A percentile compares a stretch with the other conserved stretches of the same genome.
Evolutionary conservation across 2,113 vertebrate genomes (phyloP).

Genomic region (Mirounga angustirostris): DNA sequence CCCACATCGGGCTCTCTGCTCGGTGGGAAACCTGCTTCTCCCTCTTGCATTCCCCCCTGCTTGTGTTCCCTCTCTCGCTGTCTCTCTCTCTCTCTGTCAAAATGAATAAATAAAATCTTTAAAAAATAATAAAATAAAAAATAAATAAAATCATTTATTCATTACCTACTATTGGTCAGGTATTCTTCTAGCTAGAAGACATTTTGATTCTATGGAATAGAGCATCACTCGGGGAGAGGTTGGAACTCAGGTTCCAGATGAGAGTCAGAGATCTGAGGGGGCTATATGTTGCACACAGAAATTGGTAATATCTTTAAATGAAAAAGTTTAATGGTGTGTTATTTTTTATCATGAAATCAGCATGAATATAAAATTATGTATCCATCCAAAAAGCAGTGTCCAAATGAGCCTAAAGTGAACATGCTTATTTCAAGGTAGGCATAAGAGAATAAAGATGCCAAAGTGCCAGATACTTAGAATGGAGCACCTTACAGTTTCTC

Average conservation of each 20-base stretch:
- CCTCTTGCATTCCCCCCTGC: too few species aligned
- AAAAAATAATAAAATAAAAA: too few species aligned
- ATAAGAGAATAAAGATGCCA: not conserved
- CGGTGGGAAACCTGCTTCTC: too few species aligned
- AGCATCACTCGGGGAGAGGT: not conserved
- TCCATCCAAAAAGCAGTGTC: not conserved
- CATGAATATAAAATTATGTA: not conserved
- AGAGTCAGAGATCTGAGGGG: not conserved
- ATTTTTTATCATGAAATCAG: not conserved
- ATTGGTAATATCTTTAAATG: not conserved
- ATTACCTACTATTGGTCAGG: not conserved
- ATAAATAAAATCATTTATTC: not conserved
- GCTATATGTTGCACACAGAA: not conserved
- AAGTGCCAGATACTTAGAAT: not conserved
- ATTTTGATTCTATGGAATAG: not conserved
- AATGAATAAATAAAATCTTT: too few species aligned
- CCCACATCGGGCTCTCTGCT: too few species aligned
- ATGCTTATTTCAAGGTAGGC: fast-evolving
- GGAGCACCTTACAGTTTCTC: fast-evolving
- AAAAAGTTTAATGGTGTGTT: not conserved
- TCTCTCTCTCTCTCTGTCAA: too few species aligned
- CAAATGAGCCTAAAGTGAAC: not conserved
- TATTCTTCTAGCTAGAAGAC: not conserved
- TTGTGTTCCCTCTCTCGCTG: too few species aligned
- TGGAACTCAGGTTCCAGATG: not conserved